These are phyloP conservation scores for Poeciliopsis infans DNA, from an alignment of 2,797 vertebrate species.

Conservation along the genomic window DNA sequence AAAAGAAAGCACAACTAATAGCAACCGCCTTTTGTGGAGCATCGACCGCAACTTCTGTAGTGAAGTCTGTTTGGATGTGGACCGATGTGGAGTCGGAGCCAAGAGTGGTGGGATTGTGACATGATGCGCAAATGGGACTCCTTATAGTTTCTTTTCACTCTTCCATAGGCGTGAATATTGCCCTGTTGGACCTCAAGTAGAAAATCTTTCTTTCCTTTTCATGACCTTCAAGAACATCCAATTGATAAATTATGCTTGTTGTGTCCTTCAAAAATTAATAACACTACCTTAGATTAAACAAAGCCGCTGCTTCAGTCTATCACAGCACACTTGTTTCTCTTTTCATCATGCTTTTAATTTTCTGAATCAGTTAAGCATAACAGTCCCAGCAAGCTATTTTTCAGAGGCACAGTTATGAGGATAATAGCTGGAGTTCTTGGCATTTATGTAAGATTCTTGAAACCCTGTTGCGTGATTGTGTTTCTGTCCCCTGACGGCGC, in stretches of 20 bases:
- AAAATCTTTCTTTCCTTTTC: background rate
- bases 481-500: constrained; percentile 50
- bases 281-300: constrained; percentile 58
- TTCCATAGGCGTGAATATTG: background rate
- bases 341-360: constrained; percentile 78
- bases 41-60: no score
- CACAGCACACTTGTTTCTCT: constrained; percentile 51
- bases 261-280: constrained; percentile 46
- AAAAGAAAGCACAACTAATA: no score
- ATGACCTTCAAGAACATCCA: constrained; percentile 48
- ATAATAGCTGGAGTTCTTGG: constrained; percentile 50
- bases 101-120: no score
- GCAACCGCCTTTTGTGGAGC: no score
- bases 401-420: constrained; percentile 57
- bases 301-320: constrained; percentile 58
- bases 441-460: constrained; percentile 38
- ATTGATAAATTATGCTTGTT: constrained; percentile 20
- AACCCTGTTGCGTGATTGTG: constrained; percentile 52
- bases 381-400: constrained; percentile 63
- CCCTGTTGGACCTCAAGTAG: background rate
- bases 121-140: background rate
- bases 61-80: no score
- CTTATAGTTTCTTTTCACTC: background rate
- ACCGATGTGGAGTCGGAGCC: no score
- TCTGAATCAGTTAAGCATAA: constrained; percentile 83